Percentiles rank a stretch among this genome's conserved stretches.
Conservation (phyloP, 2,113 vertebrate species). For the Numida meleagris region DNA sequence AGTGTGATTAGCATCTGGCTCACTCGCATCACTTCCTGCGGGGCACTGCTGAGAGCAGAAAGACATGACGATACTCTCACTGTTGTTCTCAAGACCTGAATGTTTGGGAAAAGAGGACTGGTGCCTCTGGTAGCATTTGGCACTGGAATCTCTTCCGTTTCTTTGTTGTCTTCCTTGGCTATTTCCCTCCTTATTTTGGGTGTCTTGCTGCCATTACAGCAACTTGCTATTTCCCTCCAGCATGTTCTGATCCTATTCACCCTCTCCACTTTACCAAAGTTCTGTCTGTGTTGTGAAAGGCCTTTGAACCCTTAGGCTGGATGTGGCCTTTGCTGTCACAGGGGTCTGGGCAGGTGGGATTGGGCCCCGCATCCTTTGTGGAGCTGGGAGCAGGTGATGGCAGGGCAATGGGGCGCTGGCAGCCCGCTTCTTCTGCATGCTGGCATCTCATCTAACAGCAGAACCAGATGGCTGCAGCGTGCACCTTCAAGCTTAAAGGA, state of each 20-base stretch:
- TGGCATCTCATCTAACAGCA: background rate
- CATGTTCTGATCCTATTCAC: background rate
- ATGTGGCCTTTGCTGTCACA: background rate
- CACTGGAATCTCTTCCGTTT: background rate
- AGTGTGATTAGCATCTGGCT: background rate
- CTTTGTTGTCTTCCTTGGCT: background rate
- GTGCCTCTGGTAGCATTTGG: background rate
- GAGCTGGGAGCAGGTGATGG: background rate
- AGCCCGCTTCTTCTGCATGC: background rate
- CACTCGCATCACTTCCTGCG: background rate
- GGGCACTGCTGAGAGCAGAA: constrained; percentile 39
- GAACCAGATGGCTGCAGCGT: background rate
- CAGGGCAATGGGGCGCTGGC: background rate
- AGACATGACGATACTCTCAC: background rate
- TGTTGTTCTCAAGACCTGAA: constrained; percentile 34
- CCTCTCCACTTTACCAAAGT: background rate
- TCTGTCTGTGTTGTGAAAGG: background rate
- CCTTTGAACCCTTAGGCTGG: background rate
- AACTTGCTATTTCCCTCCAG: background rate
- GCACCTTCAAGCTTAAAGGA: background rate
- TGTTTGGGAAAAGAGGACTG: constrained; percentile 30
- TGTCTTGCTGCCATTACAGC: background rate
- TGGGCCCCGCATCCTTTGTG: background rate
- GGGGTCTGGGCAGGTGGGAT: background rate
- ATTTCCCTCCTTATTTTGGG: background rate